Base-by-base conservation (phyloP, 1,140 invertebrate genomes). In the Phymorhynchus buccinoides region DNA sequence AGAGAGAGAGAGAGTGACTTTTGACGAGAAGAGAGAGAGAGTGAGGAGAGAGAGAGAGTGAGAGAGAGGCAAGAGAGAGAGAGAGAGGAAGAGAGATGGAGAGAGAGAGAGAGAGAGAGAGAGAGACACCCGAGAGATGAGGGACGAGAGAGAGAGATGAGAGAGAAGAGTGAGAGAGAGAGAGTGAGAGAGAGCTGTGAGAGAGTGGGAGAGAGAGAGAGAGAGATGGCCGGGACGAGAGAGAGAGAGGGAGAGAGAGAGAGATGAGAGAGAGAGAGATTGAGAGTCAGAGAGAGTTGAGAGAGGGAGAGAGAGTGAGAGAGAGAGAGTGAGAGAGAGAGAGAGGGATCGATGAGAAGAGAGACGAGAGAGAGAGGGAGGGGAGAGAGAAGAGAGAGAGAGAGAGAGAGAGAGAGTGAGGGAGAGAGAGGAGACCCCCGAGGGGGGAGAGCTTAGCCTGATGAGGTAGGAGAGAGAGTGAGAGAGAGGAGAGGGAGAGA, bases 311-410 rank as follows among this genome's bases (percentile, higher is more conserved):
- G n/a, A n/a, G n/a, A n/a, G n/a, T n/a, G n/a, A n/a, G n/a, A n/a
- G n/a, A n/a, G n/a, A n/a, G n/a, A n/a, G n/a, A n/a, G n/a, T n/a
- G n/a, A n/a, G n/a, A n/a, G n/a, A n/a, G n/a, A n/a, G n/a, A n/a
- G n/a, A n/a, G n/a, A n/a, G n/a, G n/a, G n/a, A n/a, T 99, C 98
- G 98, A 98, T 99, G 80, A 99, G 97, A 35, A 7, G 52, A 1
- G 42, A 73, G 7, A 7, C 37, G 7, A 22, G 22, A 37, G 22
- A 32, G 7, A 12, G 22, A 37, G 7, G 42, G 7, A 78, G 1
- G 85, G 12, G 12, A 14, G 22, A 52, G 48, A 9, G 22, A 52
- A 86, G 95, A 97, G 90, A 94, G 95, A 85, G 90, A 94, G 32
- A 18, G 42, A 81, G 27, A n/a, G 1, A 52, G 44, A 81, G 1